phyloP scores from a whole-genome alignment of 2,888 invertebrate genomes.

The Andricus curvator region DNA sequence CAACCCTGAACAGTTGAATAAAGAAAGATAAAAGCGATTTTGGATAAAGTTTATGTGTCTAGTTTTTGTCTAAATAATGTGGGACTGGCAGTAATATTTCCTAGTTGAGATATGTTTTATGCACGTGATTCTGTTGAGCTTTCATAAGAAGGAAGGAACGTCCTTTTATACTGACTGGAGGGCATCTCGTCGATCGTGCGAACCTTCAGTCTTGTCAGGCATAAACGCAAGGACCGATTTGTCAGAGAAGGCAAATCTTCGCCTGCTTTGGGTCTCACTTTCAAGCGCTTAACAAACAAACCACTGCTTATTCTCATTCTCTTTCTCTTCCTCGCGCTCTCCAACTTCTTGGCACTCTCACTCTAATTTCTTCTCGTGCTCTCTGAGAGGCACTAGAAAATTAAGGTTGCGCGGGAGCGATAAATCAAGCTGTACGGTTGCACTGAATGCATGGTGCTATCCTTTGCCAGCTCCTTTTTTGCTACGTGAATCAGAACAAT shows the following conservation, averaged over 20 bases:
- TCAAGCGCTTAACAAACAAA: conserved; percentile 60
- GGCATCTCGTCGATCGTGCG: conserved; percentile 52
- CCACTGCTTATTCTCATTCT: conserved; percentile 49
- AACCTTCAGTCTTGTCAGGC: conserved; percentile 48
- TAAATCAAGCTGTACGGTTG: conserved; percentile 46
- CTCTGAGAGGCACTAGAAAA: conserved; percentile 41
- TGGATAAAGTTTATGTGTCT: background rate
- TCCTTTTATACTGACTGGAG: conserved; percentile 43
- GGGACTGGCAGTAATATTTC: background rate
- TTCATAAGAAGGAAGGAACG: conserved; percentile 13
- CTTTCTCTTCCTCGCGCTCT: conserved; percentile 46
- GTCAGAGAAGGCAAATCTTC: conserved; percentile 57
- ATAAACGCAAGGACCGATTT: conserved; percentile 56
- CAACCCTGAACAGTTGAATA: too few relatives aligned
- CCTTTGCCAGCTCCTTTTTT: background rate
- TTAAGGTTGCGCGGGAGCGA: conserved; percentile 46
- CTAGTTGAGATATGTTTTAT: background rate
- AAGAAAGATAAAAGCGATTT: background rate
- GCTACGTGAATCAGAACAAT: conserved; percentile 2
- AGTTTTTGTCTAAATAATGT: background rate
- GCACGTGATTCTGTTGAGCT: background rate
- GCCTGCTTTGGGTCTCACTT: conserved; percentile 58
- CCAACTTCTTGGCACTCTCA: conserved; percentile 45
- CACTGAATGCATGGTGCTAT: conserved; percentile 1
- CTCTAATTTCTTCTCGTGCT: conserved; percentile 28